Conservation (phyloP, 92 coral and sea anemone genomes). For the Isaurus tuberculatus region DNA sequence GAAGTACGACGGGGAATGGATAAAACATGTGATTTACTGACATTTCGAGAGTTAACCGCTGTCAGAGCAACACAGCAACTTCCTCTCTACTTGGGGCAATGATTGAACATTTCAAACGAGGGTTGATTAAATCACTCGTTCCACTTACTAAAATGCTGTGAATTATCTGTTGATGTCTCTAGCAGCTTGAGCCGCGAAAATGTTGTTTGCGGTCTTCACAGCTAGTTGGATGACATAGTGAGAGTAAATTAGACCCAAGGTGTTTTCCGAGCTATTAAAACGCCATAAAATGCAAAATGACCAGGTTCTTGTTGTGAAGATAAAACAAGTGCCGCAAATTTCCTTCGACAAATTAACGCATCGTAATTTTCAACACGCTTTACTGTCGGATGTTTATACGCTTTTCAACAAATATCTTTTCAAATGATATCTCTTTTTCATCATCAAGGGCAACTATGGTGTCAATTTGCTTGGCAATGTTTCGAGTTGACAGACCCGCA, state of each 20-base stretch:
- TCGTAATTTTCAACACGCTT: conserved; percentile 45
- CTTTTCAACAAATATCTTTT: conserved; percentile 37
- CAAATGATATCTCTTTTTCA: conserved; percentile 32
- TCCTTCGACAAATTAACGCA: conserved; percentile 52
- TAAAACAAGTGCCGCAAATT: conserved; percentile 33
- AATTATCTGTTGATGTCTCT: conserved; percentile 4
- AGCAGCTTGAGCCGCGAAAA: neutral
- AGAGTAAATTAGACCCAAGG: neutral
- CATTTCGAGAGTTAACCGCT: no score
- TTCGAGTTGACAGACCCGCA: conserved; percentile 28
- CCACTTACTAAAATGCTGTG: neutral
- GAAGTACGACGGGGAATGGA: no score
- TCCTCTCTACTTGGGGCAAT: no score
- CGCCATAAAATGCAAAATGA: conserved; percentile 36
- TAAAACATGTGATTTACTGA: no score
- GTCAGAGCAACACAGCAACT: no score
- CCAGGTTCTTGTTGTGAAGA: neutral
- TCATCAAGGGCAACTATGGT: conserved; percentile 6
- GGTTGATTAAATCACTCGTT: no score
- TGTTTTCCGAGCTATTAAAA: conserved; percentile 36
- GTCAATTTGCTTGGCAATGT: conserved; percentile 15
- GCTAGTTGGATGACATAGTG: neutral
- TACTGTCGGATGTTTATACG: conserved; percentile 21
- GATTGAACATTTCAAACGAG: no score
- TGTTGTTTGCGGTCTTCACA: conserved; percentile 3